These are phyloP conservation scores for Urocitellus parryii DNA, from an alignment of 2,113 vertebrate genomes.

Conservation along the genomic window DNA sequence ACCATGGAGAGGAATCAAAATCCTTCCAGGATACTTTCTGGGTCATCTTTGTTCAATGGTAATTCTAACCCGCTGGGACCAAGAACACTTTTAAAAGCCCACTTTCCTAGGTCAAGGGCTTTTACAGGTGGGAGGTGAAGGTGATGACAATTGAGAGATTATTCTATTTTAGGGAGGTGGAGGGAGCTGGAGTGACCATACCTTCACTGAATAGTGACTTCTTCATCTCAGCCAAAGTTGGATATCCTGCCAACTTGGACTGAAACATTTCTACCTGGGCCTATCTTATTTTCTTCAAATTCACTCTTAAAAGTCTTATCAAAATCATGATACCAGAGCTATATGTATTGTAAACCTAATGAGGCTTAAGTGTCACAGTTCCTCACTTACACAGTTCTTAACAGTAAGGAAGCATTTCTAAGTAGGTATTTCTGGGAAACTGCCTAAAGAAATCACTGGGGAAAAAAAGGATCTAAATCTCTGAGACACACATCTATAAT, in stretches of 20 bases:
- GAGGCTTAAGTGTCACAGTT: neutral
- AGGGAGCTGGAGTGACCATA: neutral
- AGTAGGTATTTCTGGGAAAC: constrained; percentile 55
- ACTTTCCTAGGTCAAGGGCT: no score
- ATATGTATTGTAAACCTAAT: neutral
- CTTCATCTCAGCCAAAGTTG: constrained; percentile 18
- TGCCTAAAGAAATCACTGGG: constrained; percentile 52
- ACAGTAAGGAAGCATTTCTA: constrained; percentile 22
- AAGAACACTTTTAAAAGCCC: no score
- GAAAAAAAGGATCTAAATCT: constrained; percentile 11
- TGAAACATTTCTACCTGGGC: constrained; percentile 38
- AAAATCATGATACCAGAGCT: constrained; percentile 29
- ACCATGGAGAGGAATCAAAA: neutral
- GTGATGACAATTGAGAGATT: constrained; percentile 14
- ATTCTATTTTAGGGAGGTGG: constrained; percentile 64
- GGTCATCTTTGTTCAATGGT: neutral
- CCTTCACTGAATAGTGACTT: neutral
- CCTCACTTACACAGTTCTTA: neutral
- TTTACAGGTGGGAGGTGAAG: neutral
- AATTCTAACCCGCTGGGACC: neutral
- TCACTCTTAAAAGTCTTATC: constrained; percentile 46
- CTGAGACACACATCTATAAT: neutral
- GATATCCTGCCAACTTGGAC: constrained; percentile 14
- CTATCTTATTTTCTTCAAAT: constrained; percentile 16
- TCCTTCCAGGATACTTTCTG: neutral